Evolutionary conservation across 2,113 vertebrate species (phyloP).

Genomic region (Lepus europaeus): DNA sequence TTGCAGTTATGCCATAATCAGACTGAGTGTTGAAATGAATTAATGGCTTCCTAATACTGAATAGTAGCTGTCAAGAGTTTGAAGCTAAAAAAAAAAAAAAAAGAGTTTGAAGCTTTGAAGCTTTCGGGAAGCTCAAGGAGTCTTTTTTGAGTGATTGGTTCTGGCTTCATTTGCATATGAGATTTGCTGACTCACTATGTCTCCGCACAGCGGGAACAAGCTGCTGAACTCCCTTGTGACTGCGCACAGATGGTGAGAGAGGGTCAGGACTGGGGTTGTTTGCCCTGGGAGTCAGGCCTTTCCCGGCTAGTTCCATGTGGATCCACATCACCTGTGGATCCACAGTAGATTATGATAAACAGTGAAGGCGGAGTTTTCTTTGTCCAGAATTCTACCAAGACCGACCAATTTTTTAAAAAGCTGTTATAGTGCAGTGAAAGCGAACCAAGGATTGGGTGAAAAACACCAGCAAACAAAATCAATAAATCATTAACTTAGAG

Average conservation of each 20-base stretch:
- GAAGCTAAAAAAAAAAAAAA: not conserved
- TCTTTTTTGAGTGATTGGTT: not conserved
- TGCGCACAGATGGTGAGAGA: not conserved
- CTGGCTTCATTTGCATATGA: slow-evolving; percentile 15
- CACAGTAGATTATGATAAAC: not conserved
- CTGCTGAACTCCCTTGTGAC: not conserved
- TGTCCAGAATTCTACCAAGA: slow-evolving; percentile 34
- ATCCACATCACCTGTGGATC: not conserved
- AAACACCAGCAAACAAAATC: slow-evolving; percentile 41
- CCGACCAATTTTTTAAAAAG: not conserved
- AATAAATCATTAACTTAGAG: slow-evolving; percentile 52
- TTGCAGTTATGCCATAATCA: not conserved
- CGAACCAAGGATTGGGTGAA: slow-evolving; percentile 18
- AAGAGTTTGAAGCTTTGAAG: not conserved
- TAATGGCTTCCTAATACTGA: not conserved
- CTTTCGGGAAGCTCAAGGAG: too few species aligned
- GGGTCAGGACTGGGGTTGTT: not conserved
- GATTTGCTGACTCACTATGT: not conserved
- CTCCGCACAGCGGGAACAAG: not conserved
- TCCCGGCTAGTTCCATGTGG: not conserved
- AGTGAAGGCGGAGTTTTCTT: not conserved
- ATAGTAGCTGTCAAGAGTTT: not conserved
- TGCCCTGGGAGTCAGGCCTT: not conserved
- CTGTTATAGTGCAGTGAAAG: not conserved
- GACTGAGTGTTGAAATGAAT: not conserved